Evolutionary conservation across 2,888 invertebrate genomes (phyloP), one percentile per base, ranked within the genome.

Genomic region (Dastarcus helophoroides): DNA sequence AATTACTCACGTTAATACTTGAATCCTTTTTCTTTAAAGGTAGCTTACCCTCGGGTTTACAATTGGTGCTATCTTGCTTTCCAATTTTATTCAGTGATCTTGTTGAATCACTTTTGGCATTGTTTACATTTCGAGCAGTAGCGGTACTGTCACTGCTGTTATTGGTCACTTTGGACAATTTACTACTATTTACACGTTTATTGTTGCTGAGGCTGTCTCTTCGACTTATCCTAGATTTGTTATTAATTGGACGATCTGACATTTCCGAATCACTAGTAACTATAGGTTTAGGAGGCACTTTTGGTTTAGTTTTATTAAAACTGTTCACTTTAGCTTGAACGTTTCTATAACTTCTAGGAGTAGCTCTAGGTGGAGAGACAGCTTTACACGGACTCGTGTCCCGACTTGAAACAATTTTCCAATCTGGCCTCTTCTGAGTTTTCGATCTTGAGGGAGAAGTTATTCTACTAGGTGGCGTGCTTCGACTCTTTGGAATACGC

Each of bases 241-340:
- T 41, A 6, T 35, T 38, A 22, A 31, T 39, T 29, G 30, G 27
- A 22, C 17, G 26, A 22, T 47, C 48, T 10, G 46, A 44, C 24
- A 47, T 46, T 25, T 47, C 46, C 4, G 46, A 39, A 29, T 47
- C 52, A 40, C 44, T 53, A 35, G 48, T 44, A 37, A 49, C 47
- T 44, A 46, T 46, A 15, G 55, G 53, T 49, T 57, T 59, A 32
- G 52, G 54, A 55, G 58, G 60, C 56, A 60, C 58, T 56, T 60
- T 60, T 28, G 54, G 51, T 51, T 56, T 58, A 31, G 47, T 41
- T 43, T 49, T 51, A 42, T 43, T 52, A 39, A 48, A 56, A 47
- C 52, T 58, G 42, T 62, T 59, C 24, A 62, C 56, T 53, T 60
- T 63, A 17, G 62, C 50, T 39, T 54, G 54, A 15, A 62, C 53